These are phyloP conservation scores for Arctia plantaginis DNA, from an alignment of 2,888 invertebrate species.

Conservation along the genomic window DNA sequence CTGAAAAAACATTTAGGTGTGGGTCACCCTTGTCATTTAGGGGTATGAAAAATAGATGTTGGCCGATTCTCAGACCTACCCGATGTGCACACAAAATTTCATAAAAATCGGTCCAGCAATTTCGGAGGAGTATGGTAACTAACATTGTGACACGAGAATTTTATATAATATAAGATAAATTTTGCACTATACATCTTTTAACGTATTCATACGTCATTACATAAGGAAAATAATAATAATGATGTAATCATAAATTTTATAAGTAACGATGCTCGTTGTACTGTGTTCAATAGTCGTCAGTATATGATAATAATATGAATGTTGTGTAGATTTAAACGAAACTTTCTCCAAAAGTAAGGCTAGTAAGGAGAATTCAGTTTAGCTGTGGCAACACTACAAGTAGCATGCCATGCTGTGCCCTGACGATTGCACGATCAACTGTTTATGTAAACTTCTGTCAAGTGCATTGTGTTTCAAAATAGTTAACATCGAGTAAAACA, in stretches of 20 bases:
- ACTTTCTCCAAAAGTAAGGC: neutral
- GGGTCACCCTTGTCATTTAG: too few relatives aligned
- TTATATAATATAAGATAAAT: neutral
- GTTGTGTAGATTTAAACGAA: neutral
- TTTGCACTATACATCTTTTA: neutral
- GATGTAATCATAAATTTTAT: neutral
- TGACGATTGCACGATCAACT: conserved; percentile 47
- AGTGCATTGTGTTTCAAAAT: conserved; percentile 67
- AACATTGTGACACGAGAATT: too few relatives aligned
- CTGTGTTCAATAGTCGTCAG: neutral
- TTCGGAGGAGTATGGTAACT: too few relatives aligned
- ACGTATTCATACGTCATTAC: neutral
- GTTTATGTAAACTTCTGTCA: conserved; percentile 74
- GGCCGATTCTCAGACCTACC: too few relatives aligned
- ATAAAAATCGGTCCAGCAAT: too few relatives aligned
- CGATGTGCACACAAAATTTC: too few relatives aligned
- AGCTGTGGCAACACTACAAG: conserved; percentile 59
- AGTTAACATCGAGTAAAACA: conserved; percentile 58
- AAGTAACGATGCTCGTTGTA: neutral
- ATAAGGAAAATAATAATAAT: neutral
- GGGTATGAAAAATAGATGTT: too few relatives aligned
- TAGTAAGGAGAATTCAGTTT: conserved; percentile 19
- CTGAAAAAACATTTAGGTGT: too few relatives aligned
- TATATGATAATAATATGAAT: neutral
- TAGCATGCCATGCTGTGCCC: conserved; percentile 63